Conservation (phyloP, 2,113 vertebrate species). For the Polypterus senegalus region DNA sequence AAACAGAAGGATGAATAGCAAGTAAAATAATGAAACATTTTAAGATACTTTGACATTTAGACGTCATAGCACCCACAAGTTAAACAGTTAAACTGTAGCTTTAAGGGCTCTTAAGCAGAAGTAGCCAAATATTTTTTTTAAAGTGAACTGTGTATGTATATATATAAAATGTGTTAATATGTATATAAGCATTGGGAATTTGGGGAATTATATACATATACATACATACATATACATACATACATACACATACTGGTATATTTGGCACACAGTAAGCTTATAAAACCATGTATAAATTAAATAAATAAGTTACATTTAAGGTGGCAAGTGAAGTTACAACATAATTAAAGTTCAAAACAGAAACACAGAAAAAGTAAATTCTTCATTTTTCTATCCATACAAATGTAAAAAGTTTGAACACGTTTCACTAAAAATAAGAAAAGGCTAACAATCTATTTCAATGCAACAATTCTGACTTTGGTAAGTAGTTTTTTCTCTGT, state of each 20-base stretch:
- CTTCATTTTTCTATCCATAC: conserved; percentile 52
- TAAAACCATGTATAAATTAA: too few species aligned
- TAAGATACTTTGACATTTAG: conserved; percentile 23
- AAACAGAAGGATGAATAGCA: conserved; percentile 28
- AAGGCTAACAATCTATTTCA: conserved; percentile 59
- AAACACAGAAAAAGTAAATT: conserved; percentile 26
- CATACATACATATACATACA: too few species aligned
- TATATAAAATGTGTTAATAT: too few species aligned
- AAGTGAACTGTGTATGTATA: too few species aligned
- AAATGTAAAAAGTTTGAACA: conserved; percentile 84
- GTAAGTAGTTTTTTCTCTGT: conserved; percentile 67
- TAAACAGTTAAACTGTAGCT: conserved; percentile 1
- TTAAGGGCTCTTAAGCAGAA: too few species aligned
- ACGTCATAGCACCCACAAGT: conserved; percentile 26
- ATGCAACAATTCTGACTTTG: conserved; percentile 88
- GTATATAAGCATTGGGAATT: too few species aligned
- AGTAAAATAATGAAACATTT: conserved; percentile 16
- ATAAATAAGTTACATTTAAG: neutral
- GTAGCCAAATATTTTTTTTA: too few species aligned
- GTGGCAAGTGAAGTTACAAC: conserved; percentile 35
- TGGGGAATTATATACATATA: too few species aligned
- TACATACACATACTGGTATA: too few species aligned
- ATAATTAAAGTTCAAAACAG: conserved; percentile 21
- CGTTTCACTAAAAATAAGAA: conserved; percentile 56
- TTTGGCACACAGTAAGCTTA: too few species aligned